Conservation (phyloP, 53 echinoderm and acorn worm species). For the Pentamera pediparva region DNA sequence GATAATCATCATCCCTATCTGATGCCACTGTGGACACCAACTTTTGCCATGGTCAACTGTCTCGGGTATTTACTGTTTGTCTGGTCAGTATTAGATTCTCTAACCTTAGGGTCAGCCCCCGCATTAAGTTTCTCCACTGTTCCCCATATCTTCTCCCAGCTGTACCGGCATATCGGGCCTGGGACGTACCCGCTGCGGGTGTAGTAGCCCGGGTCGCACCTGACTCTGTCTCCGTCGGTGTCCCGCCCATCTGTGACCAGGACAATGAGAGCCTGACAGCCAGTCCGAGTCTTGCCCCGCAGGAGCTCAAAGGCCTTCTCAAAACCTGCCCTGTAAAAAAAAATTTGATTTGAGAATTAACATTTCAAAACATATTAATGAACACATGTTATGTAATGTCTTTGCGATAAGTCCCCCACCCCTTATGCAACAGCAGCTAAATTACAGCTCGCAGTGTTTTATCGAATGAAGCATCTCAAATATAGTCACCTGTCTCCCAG, state of each 20-base stretch:
- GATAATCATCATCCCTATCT: too few species aligned
- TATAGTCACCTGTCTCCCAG: too few species aligned
- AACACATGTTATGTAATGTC: too few species aligned
- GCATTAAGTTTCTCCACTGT: slow-evolving; percentile 54
- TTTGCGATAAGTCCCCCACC: too few species aligned
- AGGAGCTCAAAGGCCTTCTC: slow-evolving; percentile 88
- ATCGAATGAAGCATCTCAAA: too few species aligned
- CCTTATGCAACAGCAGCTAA: too few species aligned
- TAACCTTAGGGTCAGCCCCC: slow-evolving; percentile 46
- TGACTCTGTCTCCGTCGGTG: slow-evolving; percentile 88
- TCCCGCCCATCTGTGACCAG: slow-evolving; percentile 92
- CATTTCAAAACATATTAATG: not conserved
- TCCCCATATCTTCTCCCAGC: slow-evolving; percentile 79
- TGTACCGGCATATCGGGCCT: slow-evolving; percentile 90
- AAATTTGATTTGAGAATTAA: not conserved
- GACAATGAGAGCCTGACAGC: slow-evolving; percentile 88
- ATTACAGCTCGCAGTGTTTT: too few species aligned
- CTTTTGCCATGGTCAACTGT: too few species aligned
- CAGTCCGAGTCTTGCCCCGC: slow-evolving; percentile 72
- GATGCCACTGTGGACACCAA: too few species aligned
- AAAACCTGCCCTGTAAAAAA: slow-evolving; percentile 68
- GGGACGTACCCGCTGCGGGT: slow-evolving; percentile 95
- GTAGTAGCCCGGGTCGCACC: slow-evolving; percentile 98
- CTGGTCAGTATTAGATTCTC: not conserved
- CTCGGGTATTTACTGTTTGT: too few species aligned